phyloP scores from a whole-genome alignment of 35 echinoderm and acorn worm species.

The Chiridota heheva region DNA sequence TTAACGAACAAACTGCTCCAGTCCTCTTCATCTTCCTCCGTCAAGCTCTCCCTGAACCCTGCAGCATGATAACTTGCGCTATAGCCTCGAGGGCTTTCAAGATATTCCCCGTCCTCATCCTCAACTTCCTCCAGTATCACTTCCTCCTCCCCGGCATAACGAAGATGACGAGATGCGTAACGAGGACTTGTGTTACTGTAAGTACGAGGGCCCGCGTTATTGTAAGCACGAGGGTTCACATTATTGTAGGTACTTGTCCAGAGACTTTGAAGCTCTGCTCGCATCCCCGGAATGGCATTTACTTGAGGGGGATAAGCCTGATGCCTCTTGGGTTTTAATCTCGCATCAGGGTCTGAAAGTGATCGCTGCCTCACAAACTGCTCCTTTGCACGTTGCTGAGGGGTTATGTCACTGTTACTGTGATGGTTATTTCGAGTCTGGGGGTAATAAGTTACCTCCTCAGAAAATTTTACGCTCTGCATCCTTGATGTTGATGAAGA shows the following conservation, averaged over 20 bases:
- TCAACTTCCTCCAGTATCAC: not conserved
- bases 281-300: not conserved
- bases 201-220: no score
- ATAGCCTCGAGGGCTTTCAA: not conserved
- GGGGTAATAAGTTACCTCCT: constrained; percentile 14
- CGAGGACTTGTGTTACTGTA: no score
- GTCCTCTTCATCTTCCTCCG: constrained; percentile 24
- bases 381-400: constrained; percentile 18
- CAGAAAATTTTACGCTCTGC: constrained; percentile 32
- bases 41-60: not conserved
- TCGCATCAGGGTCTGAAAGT: constrained; percentile 17
- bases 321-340: not conserved
- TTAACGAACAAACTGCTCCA: constrained; percentile 17
- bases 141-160: constrained; percentile 16
- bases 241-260: not conserved
- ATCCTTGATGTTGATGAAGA: constrained; percentile 1
- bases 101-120: not conserved
- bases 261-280: constrained; percentile 3
- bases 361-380: constrained; percentile 4
- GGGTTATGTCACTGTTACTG: not conserved
- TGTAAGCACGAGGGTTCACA: constrained; percentile 7
- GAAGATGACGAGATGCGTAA: no score
- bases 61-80: constrained; percentile 16
- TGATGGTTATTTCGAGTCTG: not conserved
- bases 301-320: not conserved